Conservation (phyloP, 1,140 invertebrate species). For the Drosophila ananassae region DNA sequence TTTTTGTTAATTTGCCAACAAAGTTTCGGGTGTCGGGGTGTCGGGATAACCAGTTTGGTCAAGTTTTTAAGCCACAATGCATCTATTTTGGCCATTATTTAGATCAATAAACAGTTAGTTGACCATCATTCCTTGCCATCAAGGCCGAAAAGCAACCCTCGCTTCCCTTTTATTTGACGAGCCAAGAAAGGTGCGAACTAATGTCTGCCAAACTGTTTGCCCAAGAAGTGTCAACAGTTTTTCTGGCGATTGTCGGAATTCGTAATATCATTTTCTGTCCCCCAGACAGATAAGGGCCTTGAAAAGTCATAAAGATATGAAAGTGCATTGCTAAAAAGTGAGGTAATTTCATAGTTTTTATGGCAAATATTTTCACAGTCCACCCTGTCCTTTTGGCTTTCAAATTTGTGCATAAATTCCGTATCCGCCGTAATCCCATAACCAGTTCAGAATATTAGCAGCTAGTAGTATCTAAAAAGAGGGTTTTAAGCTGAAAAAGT, state of each 20-base stretch:
- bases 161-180: slow-evolving; percentile 40
- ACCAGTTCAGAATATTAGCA: slow-evolving; percentile 2
- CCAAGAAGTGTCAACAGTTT: slow-evolving; percentile 40
- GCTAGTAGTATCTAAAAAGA: not conserved
- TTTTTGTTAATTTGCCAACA: slow-evolving; percentile 54
- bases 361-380: slow-evolving; percentile 6
- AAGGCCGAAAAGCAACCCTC: not conserved
- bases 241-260: slow-evolving; percentile 28
- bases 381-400: slow-evolving; percentile 11
- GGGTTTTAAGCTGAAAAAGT: slow-evolving; percentile 5
- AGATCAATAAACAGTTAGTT: not conserved
- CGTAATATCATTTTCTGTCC: slow-evolving; percentile 10
- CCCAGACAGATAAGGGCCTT: slow-evolving; percentile 24
- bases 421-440: not conserved
- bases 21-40: slow-evolving; percentile 11
- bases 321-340: slow-evolving; percentile 30
- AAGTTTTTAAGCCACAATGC: not conserved
- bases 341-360: slow-evolving; percentile 29
- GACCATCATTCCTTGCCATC: not conserved
- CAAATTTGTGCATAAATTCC: slow-evolving; percentile 19
- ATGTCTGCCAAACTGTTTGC: slow-evolving; percentile 25
- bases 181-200: slow-evolving; percentile 39
- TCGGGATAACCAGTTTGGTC: slow-evolving; percentile 5
- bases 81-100: not conserved
- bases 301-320: slow-evolving; percentile 16